Evolutionary conservation across 2,113 vertebrate genomes (phyloP), one percentile per base, ranked within the genome.

Genomic region (Coptodon rendalli): DNA sequence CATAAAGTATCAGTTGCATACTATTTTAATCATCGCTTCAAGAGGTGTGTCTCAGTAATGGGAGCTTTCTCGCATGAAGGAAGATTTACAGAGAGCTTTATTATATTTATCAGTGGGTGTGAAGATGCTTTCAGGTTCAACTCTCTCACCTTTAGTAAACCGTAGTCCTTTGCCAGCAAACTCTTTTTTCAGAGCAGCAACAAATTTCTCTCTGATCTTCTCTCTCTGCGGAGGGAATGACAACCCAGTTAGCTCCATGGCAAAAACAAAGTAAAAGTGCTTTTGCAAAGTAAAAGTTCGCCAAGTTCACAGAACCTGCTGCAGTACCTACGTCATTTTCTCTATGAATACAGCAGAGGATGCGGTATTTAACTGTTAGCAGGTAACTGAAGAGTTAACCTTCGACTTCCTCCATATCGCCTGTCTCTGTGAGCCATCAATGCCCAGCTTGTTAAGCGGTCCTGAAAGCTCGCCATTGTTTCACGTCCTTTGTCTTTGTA

Each of bases 101-200:
- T 43, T 43, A 22, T 40, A 68, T 50, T 29, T 12, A 0, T 53
- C 31, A 38, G n/a, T 66, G 45, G 36, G 13, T 68, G 13, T 48
- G 2, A 19, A 52, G 27, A 19, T n/a, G 6, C 10, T 24, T 81
- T 50, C 4, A 19, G 7, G 24, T 57, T 78, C 0, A 3, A 13
- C 8, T 27, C 29, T 84, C 93, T 96, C 89, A 99, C 99, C 98
- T 97, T 96, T 96, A 14, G 98, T 99, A 94, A 99, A 99, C 53
- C 97, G 95, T 12, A 99, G 95, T 6, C 99, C 98, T 90, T 98
- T 99, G 81, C 98, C 99, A 6, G 98, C 98, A 96, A 99, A 99
- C 91, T 99, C 97, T 68, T 97, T 94, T 92, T 98, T 97, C 92
- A 99, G 90, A 38, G 98, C 98, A 48, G 97, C 97, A 84, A 99